Percentiles rank a stretch among this genome's conserved stretches.
These are phyloP conservation scores for Mormyrus iriodes DNA, from an alignment of 2,113 vertebrate genomes.

Conservation along the genomic window DNA sequence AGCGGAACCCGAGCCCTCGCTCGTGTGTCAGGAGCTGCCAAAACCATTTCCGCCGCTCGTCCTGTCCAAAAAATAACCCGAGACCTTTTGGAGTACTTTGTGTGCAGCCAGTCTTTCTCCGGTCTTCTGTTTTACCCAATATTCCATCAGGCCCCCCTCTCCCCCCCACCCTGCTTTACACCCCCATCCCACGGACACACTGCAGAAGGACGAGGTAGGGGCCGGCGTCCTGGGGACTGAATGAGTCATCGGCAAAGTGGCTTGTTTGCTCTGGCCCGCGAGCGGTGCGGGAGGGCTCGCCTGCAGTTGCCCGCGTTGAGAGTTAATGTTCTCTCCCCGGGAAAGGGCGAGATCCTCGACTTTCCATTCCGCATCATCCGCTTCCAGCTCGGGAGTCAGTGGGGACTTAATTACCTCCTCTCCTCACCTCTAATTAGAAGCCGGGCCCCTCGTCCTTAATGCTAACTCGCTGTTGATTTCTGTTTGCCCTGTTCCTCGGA, in stretches of 20 bases:
- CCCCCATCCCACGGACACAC: not conserved
- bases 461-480: slow-evolving; percentile 42
- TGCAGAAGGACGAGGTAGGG: not conserved
- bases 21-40: not conserved
- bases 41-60: not conserved
- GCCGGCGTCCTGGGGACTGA: not conserved
- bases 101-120: not conserved
- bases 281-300: slow-evolving; percentile 1
- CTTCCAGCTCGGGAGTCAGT: slow-evolving; percentile 47
- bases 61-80: not conserved
- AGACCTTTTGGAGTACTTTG: not conserved
- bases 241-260: not conserved
- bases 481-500: slow-evolving; percentile 47
- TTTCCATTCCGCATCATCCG: slow-evolving; percentile 29
- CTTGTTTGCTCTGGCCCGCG: not conserved
- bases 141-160: not conserved
- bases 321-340: slow-evolving; percentile 15
- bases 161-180: not conserved
- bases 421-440: slow-evolving; percentile 67
- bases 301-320: not conserved
- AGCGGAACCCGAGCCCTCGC: not conserved
- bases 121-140: not conserved
- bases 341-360: slow-evolving; percentile 7
- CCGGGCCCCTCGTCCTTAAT: slow-evolving; percentile 53
- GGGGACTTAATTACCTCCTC: slow-evolving; percentile 66